Evolutionary conservation across 2,888 invertebrate species (phyloP), one percentile per base, ranked within the genome.

Genomic region (Melieria omissa): DNA sequence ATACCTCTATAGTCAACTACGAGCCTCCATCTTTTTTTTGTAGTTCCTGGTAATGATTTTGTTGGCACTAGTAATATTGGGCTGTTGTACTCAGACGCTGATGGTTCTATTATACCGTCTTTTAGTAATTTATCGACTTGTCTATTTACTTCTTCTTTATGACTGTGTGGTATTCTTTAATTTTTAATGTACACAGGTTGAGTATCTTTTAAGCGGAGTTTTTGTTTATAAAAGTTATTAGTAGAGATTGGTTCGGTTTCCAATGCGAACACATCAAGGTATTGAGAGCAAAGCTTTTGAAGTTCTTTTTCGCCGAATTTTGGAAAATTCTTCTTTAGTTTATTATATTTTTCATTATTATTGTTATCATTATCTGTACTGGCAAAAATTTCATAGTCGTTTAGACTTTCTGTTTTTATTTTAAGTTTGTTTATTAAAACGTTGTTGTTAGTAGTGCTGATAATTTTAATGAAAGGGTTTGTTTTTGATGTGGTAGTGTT

Each of bases 231-330:
- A 46, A 64, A 71, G 44, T 65, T 68, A 29, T 67, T 69, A 14
- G 44, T 54, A 60, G 52, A 72, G 44, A 74, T 73, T 57, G 47
- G 55, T 68, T 75, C 73, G 45, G 71, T 66, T 74, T 73, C 73
- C 62, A 73, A 71, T 8, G 65, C 73, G 52, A 76, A 76, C 42
- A 76, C 69, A 73, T 76, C 73, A 16, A 29, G 62, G 54, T 71
- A 74, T 52, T 66, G 14, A 4, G 55, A 14, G 45, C 72, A 70
- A 44, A 55, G 58, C 12, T 47, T 66, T 16, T 16, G 61, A 44
- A 62, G 42, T 12, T 54, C 46, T 29, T 5, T 61, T 72, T 29
- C 49, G 9, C 3, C 57, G 14, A 57, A 57, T 65, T 29, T 63
- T 66, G 52, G 70, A 60, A 66, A 55, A 41, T 69, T 70, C 44